phyloP scores from a whole-genome alignment of 2,113 vertebrate genomes.

The human region DNA sequence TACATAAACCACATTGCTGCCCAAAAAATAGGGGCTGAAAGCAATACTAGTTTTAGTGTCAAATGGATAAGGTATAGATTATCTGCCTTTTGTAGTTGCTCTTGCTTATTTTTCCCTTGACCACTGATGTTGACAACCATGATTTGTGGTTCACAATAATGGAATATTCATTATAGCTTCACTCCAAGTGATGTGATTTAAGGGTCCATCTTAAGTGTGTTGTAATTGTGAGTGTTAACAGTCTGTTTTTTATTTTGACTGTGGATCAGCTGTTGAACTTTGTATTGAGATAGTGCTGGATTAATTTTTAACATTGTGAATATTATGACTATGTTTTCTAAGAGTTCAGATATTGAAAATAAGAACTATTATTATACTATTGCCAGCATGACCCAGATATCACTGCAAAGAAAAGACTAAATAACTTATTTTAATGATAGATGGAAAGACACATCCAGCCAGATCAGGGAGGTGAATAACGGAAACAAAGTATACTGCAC shows the following conservation, averaged over 20 bases:
- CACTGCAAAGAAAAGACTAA: not conserved
- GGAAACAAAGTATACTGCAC: not conserved
- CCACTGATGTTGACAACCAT: not conserved
- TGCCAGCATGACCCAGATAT: not conserved
- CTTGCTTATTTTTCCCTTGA: not conserved
- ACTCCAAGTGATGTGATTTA: not conserved
- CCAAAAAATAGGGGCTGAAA: not conserved
- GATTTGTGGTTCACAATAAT: not conserved
- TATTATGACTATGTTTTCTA: not conserved
- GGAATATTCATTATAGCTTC: not conserved
- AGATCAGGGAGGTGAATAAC: not conserved
- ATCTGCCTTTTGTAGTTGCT: not conserved
- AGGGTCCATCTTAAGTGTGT: not conserved
- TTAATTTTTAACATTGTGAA: not conserved
- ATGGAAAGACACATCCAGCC: not conserved
- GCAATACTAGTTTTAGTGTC: not conserved
- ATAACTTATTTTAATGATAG: not conserved
- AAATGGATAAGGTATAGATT: not conserved
- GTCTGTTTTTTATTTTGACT: not conserved
- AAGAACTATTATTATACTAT: not conserved
- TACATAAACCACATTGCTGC: not conserved
- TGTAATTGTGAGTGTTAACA: not conserved
- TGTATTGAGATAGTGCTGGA: not conserved
- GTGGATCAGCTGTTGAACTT: not conserved
- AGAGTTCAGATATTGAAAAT: not conserved